Base-by-base conservation (phyloP, 2,113 vertebrate species). In the Lasiurus cinereus region DNA sequence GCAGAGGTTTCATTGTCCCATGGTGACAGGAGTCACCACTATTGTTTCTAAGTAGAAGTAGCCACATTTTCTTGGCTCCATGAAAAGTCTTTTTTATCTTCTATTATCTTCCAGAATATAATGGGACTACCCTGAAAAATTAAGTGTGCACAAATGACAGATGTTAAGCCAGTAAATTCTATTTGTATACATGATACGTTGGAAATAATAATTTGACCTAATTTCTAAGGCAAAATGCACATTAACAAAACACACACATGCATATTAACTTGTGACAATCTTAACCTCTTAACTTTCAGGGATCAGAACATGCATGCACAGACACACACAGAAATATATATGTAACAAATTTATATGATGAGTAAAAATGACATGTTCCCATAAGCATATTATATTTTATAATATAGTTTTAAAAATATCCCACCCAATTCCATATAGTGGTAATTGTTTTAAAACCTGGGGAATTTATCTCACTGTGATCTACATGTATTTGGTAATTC, bases 371-470 rank as follows among this genome's bases (percentile, higher is more conserved):
- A 8, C 24, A 67, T 13, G 4, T 6, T 7, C 21, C 36, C n/a
- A 46, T 52, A 90, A 77, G 59, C 2, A 93, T 48, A 43, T 73
- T 50, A 9, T 64, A 72, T 54, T 85, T 80, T 86, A 31, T 74
- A 72, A 52, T 72, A 91, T 27, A 36, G 8, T 52, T 94, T 95
- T 48, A 18, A 62, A 89, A 83, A 66, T 56, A 91, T 21, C 12
- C 43, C 24, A 89, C n/a, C 21, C 59, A 78, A 54, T 86, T 88
- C 14, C 14, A 62, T 48, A 39, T 0, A 69, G 16, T 76, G 24
- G 9, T 73, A 14, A 22, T 54, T 80, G 90, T 83, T 59, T 59
- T 31, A 24, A 18, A 46, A 29, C 22, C 5, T 83, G 11, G 5
- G 22, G 4, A 83, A 79, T 69, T 18, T 54, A 39, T 73, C 14